phyloP scores from a whole-genome alignment of 2,888 invertebrate genomes.

The Hypolimnas misippus region DNA sequence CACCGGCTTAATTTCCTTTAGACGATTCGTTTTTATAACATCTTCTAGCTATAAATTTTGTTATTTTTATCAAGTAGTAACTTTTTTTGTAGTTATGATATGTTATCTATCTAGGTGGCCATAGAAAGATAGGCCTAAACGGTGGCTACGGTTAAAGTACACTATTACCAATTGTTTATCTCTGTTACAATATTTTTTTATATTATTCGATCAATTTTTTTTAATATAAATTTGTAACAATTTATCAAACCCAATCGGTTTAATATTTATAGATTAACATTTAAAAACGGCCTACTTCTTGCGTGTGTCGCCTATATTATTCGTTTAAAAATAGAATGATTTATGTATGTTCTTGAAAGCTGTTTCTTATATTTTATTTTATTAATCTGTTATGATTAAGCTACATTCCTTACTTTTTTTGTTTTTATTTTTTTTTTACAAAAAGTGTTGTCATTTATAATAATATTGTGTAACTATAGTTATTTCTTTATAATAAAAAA shows the following conservation, averaged over 20 bases:
- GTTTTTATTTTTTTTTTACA: too few species aligned
- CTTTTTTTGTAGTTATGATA: slow-evolving; percentile 18
- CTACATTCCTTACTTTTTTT: too few species aligned
- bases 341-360: not conserved
- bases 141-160: slow-evolving; percentile 1
- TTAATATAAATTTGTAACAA: too few species aligned
- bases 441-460: too few species aligned
- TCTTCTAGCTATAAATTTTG: slow-evolving; percentile 22
- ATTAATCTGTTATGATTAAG: too few species aligned
- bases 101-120: slow-evolving; percentile 22
- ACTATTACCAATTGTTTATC: not conserved
- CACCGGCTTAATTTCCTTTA: slow-evolving; percentile 27
- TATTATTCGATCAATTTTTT: not conserved
- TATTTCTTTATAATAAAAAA: too few species aligned
- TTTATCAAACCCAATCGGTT: too few species aligned
- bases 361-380: not conserved
- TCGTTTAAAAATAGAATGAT: not conserved
- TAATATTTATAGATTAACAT: too few species aligned
- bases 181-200: too few species aligned
- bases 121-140: slow-evolving; percentile 22
- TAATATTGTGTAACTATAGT: too few species aligned
- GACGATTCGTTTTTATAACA: slow-evolving; percentile 16
- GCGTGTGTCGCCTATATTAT: not conserved
- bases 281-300: not conserved
- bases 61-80: slow-evolving; percentile 18